Percentiles rank a stretch among this genome's conserved stretches.
phyloP scores from a whole-genome alignment of 2,113 vertebrate genomes.

The Eidolon helvum region DNA sequence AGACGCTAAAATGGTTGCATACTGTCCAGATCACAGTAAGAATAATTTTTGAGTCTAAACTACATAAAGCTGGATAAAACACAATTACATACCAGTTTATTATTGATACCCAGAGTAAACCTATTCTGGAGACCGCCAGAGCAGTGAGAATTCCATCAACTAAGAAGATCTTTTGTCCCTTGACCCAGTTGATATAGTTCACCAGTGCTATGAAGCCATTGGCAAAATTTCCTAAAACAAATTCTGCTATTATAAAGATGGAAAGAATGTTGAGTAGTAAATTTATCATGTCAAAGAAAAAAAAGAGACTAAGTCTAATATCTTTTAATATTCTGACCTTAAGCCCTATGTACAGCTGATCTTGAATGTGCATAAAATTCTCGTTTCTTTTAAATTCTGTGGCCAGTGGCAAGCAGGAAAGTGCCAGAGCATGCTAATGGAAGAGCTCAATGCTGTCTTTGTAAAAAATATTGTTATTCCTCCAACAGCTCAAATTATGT shows the following conservation, averaged over 20 bases:
- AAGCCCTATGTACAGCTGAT: background rate
- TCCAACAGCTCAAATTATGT: background rate
- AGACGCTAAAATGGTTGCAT: slow-evolving; percentile 13
- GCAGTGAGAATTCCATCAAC: slow-evolving; percentile 26
- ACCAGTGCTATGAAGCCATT: slow-evolving; percentile 14
- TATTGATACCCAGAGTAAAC: background rate
- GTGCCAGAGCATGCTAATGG: background rate
- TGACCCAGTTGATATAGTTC: background rate
- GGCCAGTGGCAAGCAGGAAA: background rate
- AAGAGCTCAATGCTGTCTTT: background rate
- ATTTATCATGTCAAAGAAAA: background rate
- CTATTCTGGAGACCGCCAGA: slow-evolving; percentile 9
- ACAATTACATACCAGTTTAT: background rate
- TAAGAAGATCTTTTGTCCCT: background rate
- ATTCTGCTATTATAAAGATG: background rate
- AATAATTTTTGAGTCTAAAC: fast-evolving
- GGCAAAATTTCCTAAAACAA: background rate
- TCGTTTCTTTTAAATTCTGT: background rate
- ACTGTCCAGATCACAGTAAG: fast-evolving
- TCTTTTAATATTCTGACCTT: background rate
- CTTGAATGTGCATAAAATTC: background rate
- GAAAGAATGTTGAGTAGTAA: background rate
- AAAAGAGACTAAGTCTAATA: background rate
- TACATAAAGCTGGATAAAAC: background rate
- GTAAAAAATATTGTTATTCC: background rate